Evolutionary conservation across 2,113 vertebrate species (phyloP), one percentile per base, ranked within the genome.

Genomic region (Serinus canaria): DNA sequence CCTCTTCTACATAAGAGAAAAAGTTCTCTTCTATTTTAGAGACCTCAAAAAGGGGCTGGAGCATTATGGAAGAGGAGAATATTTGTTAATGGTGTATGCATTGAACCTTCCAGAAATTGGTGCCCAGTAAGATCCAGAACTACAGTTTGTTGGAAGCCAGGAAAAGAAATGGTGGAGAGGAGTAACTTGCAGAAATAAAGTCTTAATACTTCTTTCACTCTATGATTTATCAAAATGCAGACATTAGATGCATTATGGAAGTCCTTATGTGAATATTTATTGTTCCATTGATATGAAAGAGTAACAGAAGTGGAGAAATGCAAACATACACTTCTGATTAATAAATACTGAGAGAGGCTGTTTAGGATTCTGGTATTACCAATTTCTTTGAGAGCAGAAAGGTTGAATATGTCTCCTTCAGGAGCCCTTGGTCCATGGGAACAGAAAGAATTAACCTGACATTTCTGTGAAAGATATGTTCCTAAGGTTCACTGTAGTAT

Each of bases 351-450:
- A 58, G 13, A 46, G 81, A 78, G 1, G 11, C 18, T 81, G 4
- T 56, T 88, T 64, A 83, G 59, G 14, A 62, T 74, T 66, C 14
- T 67, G 27, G 20, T 66, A 37, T 41, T 39, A 72, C 3, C 33
- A 21, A 52, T 33, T 43, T 81, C 27, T 77, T 41, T 24, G 70
- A 77, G 10, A 73, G 18, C 22, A 76, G 27, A 58, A 83, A 41
- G 28, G 6, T 60, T 0, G 0, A 13, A 44, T 28, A 2, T 0
- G 2, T 64, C 31, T 74, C 78, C 35, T 89, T 83, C 60, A 60
- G 55, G 11, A 80, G 5, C 21, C 60, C 13, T 64, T 75, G 20
- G 41, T 55, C 27, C 18, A 27, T 3, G 6, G 16, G 30, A 80
- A 43, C 7, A 52, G 13, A 31, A 50, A 49, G 24, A 75, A 75